These are phyloP conservation scores for Catocala nupta DNA, from an alignment of 2,888 invertebrate species.

Conservation along the genomic window DNA sequence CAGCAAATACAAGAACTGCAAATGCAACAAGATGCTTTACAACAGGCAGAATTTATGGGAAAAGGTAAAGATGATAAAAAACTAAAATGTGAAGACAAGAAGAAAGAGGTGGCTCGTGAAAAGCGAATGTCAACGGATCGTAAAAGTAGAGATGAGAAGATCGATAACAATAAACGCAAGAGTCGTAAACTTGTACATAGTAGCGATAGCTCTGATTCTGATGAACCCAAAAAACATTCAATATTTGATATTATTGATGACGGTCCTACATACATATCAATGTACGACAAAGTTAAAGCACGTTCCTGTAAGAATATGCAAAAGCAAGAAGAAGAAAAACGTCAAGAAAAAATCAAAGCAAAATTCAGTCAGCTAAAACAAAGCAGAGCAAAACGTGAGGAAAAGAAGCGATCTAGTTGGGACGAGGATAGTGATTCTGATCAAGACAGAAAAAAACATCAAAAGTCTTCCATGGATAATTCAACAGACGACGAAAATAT, in stretches of 20 bases:
- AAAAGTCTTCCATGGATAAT: slow-evolving; percentile 82
- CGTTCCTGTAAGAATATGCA: slow-evolving; percentile 97
- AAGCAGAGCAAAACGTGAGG: slow-evolving; percentile 94
- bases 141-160: slow-evolving; percentile 84
- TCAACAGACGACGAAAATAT: slow-evolving; percentile 86
- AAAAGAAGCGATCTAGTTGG: slow-evolving; percentile 96
- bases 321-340: slow-evolving; percentile 95
- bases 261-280: slow-evolving; percentile 96
- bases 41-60: slow-evolving; percentile 73
- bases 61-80: slow-evolving; percentile 82
- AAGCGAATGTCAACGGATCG: slow-evolving; percentile 84
- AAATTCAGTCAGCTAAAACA: slow-evolving; percentile 96
- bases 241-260: slow-evolving; percentile 96
- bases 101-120: slow-evolving; percentile 79
- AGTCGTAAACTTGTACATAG: slow-evolving; percentile 84
- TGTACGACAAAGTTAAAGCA: slow-evolving; percentile 99
- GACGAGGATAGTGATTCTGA: slow-evolving; percentile 94
- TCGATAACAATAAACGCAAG: slow-evolving; percentile 74
- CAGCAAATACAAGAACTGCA: slow-evolving; percentile 84
- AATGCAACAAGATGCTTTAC: slow-evolving; percentile 80
- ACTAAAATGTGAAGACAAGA: slow-evolving; percentile 77
- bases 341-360: slow-evolving; percentile 94
- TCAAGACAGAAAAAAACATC: slow-evolving; percentile 76
- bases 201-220: slow-evolving; percentile 91
- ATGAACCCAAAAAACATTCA: slow-evolving; percentile 95